Base-by-base conservation (phyloP, 2,888 invertebrate genomes). In the Conops quadrifasciatus region DNA sequence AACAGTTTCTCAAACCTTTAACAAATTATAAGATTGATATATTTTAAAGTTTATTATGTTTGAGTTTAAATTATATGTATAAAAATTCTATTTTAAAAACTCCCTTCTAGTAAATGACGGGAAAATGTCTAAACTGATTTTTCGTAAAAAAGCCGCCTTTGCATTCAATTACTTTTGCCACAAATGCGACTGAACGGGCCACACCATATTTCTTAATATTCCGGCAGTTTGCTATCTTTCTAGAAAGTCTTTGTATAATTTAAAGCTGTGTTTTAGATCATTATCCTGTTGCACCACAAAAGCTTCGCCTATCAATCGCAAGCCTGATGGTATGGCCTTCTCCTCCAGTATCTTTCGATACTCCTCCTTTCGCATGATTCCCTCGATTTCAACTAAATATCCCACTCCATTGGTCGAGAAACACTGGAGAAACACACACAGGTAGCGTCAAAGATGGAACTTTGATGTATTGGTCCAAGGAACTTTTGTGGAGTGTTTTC, bases 271-370 rank as follows among this genome's bases (percentile, higher is more conserved):
- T 1, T 56, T 56, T 19, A 19, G 21, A 56, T 56, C 53, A 56
- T 56, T 56, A 56, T 56, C 5, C 24, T 56, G 24, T 4, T 67
- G 15, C 36, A 36, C 9, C 9, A 62, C 21, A 62, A 60, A 69
- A 9, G n/a, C 24, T 56, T 56, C 24, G n/a, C 2, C 24, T 16
- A 56, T 24, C 13, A 56, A 9, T 56, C 19, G 5, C n/a, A 53
- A 21, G 9, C 53, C 53, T 56, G 24, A 56, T 19, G 24, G 53
- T 24, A 56, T 56, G 4, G 53, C 53, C 4, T 24, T 53, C 7
- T 53, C n/a, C 24, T 53, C 53, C n/a, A 53, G 21, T 53, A 53
- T 53, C 19, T 53, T 19, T 21, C 53, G 21, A 24, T 53, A 53
- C 53, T 53, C 24, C 49, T 49, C n/a, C 21, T 53, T 53, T 21